Base-by-base conservation (phyloP, 2,113 vertebrate genomes). In the Patagioenas fasciata region DNA sequence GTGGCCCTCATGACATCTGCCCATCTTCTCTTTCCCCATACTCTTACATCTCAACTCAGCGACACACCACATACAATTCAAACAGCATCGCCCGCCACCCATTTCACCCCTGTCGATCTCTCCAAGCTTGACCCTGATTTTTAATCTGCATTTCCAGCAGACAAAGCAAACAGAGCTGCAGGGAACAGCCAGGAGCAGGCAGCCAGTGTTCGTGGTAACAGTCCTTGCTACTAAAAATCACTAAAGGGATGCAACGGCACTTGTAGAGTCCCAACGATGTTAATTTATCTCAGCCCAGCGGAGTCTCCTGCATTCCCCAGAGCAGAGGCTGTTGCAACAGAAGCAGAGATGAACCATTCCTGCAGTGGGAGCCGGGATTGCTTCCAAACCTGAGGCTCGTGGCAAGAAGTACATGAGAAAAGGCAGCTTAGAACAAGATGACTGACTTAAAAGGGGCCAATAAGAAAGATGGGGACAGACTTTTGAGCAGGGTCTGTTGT, bases 291-390 rank as follows among this genome's bases (percentile, higher is more conserved):
- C 69, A 91, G 77, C 64, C 88, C 57, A 34, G 31, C 0, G 0
- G 34, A 15, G 42, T 9, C 24, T 81, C 23, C 48, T 7, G 8
- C 31, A 3, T 47, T 25, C 20, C 50, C 44, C 74, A 16, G 79
- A 71, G 28, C 81, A 58, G 58, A 73, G 64, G 20, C 15, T 15
- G 44, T 5, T 25, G 34, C 29, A 60, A 23, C 13, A 29, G 40
- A 40, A 51, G 34, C 1, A 1, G 57, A 66, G 78, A 7, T 6
- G 13, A 60, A 15, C 26, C 62, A 2, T 32, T 34, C 48, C 66
- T 2, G 1, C 6, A 10, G 32, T 1, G 51, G 51, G 62, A 70
- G 12, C 11, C 0, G 1, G 25, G 58, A 24, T 11, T 8, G 1
- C 25, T 61, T 10, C 31, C 13, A 3, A 5, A 16, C 34, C 82